Evolutionary conservation across 1,140 invertebrate species (phyloP).

Genomic region (Drosophila ogumai): DNA sequence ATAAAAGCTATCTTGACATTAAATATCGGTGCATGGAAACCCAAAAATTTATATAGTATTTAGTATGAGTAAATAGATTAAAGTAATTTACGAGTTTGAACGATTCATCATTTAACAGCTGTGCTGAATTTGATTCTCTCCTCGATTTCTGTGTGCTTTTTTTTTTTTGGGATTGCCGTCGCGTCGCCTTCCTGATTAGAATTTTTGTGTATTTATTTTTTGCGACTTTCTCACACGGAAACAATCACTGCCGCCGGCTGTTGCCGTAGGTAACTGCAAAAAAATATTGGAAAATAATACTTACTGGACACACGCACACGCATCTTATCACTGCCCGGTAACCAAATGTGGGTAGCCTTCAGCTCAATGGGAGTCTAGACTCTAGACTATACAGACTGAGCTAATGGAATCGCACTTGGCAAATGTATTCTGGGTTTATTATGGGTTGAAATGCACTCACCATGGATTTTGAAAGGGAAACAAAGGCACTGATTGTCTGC

Average conservation of each 20-base stretch:
- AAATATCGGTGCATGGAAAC: conserved; percentile 25
- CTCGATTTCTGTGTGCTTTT: background rate
- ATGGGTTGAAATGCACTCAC: background rate
- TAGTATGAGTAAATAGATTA: conserved; percentile 7
- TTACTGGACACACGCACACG: conserved; percentile 28
- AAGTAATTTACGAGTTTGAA: conserved; percentile 8
- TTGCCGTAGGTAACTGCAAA: conserved; percentile 49
- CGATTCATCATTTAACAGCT: conserved; percentile 10
- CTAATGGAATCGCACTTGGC: background rate
- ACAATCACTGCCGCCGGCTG: conserved; percentile 24
- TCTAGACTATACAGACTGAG: background rate
- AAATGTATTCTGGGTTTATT: too few species aligned
- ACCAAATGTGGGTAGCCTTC: conserved; percentile 34
- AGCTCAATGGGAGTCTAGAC: conserved; percentile 8
- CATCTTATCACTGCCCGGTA: conserved; percentile 62
- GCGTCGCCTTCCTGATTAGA: conserved; percentile 17
- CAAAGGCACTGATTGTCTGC: background rate
- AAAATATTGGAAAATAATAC: conserved; percentile 8
- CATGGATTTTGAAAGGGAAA: background rate
- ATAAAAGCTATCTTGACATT: conserved; percentile 35
- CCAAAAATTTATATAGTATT: conserved; percentile 2
- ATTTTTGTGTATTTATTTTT: background rate
- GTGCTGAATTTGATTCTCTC: background rate
- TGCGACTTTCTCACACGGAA: conserved; percentile 21
- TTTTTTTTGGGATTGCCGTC: conserved; percentile 30